Conservation (phyloP, 2,888 invertebrate genomes). For the Amphiduros pacificus region DNA sequence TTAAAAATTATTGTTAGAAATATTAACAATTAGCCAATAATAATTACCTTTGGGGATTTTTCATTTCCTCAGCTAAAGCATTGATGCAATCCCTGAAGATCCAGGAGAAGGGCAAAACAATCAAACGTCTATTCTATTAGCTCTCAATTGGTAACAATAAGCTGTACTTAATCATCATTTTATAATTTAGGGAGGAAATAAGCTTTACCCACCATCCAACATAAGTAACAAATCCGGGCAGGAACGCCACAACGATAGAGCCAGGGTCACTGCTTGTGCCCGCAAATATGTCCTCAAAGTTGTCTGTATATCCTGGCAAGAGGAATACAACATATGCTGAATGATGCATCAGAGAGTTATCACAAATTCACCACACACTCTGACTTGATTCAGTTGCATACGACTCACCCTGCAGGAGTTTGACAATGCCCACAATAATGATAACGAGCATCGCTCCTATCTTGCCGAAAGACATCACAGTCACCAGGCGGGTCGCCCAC, state of each 20-base stretch:
- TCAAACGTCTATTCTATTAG: too few relatives aligned
- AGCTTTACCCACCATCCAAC: neutral
- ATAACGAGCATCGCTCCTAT: neutral
- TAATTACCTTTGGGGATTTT: slow-evolving; percentile 1
- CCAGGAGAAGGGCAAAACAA: too few relatives aligned
- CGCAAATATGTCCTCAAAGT: neutral
- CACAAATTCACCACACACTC: too few relatives aligned
- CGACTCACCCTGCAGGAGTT: neutral
- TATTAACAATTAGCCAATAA: too few relatives aligned
- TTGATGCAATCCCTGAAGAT: slow-evolving; percentile 4
- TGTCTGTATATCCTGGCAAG: neutral
- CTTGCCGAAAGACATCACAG: neutral
- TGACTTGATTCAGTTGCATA: too few relatives aligned
- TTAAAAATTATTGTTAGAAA: too few relatives aligned
- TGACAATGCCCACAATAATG: neutral
- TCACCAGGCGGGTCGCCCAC: neutral
- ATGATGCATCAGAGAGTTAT: too few relatives aligned
- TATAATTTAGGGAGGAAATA: too few relatives aligned
- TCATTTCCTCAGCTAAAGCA: slow-evolving; percentile 7
- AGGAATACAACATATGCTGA: too few relatives aligned
- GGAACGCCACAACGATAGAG: neutral
- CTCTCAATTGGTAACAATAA: too few relatives aligned
- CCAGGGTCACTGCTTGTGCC: neutral
- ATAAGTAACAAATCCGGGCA: neutral
- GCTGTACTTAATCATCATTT: too few relatives aligned